Evolutionary conservation across 2,888 invertebrate genomes (phyloP).

Genomic region (Drepanosiphum platanoidis): DNA sequence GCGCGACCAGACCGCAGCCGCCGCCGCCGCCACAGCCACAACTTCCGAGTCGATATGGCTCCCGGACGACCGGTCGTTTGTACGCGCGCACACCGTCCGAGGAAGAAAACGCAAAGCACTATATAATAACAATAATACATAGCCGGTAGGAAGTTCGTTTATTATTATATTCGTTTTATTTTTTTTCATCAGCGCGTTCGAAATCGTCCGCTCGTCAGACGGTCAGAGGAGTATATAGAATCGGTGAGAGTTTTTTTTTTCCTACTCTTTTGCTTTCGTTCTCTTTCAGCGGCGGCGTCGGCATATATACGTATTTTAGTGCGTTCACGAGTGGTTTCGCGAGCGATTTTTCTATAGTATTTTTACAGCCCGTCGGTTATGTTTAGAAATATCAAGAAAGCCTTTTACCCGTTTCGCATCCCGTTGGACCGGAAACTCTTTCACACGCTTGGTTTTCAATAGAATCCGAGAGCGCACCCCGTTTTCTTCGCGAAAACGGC

Average conservation of each 20-base stretch:
- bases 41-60: neutral
- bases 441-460: constrained; percentile 45
- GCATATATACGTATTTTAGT: too few relatives aligned
- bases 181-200: neutral
- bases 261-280: neutral
- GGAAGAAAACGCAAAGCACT: neutral
- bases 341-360: constrained; percentile 14
- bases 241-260: neutral
- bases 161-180: too few relatives aligned
- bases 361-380: constrained; percentile 22
- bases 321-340: constrained; percentile 27
- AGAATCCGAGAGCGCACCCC: neutral
- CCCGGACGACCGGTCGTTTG: neutral
- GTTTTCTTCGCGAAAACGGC: neutral
- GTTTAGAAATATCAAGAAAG: constrained; percentile 34
- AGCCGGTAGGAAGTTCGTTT: too few relatives aligned
- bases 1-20: neutral
- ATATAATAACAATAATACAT: neutral
- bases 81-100: neutral
- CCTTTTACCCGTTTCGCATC: constrained; percentile 29
- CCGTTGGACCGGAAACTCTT: constrained; percentile 45
- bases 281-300: neutral
- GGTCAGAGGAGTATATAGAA: neutral
- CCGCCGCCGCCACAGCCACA: too few relatives aligned
- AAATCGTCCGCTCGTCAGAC: neutral